Conservation (phyloP, 2,888 invertebrate species). For the Hypsopygia costalis region DNA sequence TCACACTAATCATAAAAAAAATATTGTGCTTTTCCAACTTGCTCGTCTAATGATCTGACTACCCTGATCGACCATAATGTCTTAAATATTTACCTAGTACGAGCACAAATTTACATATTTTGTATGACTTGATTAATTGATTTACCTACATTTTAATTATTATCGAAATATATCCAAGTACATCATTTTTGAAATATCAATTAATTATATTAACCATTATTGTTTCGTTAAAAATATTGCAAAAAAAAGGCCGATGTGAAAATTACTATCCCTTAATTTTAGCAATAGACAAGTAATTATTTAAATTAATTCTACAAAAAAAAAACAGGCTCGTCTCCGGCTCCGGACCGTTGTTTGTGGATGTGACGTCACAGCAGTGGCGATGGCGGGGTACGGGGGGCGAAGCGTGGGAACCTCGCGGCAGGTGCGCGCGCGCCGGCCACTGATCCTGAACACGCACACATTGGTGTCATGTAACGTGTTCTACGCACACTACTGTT, state of each 20-base stretch:
- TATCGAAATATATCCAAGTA: too few species aligned
- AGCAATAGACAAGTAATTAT: not conserved
- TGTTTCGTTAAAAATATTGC: not conserved
- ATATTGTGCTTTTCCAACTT: too few species aligned
- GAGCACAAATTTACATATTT: too few species aligned
- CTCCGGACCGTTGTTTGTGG: constrained; percentile 62
- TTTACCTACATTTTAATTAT: too few species aligned
- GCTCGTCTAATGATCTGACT: too few species aligned
- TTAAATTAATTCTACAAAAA: not conserved
- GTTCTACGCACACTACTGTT: constrained; percentile 31
- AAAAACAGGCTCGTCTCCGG: constrained; percentile 32
- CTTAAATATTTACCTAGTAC: too few species aligned
- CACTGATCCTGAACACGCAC: constrained; percentile 76
- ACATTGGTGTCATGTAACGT: constrained; percentile 31
- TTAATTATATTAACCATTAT: too few species aligned
- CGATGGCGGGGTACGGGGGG: constrained; percentile 33
- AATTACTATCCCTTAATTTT: not conserved
- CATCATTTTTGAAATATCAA: too few species aligned
- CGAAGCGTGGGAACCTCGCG: constrained; percentile 74
- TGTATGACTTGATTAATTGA: too few species aligned
- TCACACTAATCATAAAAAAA: too few species aligned
- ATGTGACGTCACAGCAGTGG: constrained; percentile 59
- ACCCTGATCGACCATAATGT: too few species aligned
- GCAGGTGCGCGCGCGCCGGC: constrained; percentile 78
- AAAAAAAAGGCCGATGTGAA: not conserved